A percentile compares a stretch with the other conserved stretches of the same genome.
Conservation (phyloP, 2,113 vertebrate genomes). For the Tetrao urogallus region DNA sequence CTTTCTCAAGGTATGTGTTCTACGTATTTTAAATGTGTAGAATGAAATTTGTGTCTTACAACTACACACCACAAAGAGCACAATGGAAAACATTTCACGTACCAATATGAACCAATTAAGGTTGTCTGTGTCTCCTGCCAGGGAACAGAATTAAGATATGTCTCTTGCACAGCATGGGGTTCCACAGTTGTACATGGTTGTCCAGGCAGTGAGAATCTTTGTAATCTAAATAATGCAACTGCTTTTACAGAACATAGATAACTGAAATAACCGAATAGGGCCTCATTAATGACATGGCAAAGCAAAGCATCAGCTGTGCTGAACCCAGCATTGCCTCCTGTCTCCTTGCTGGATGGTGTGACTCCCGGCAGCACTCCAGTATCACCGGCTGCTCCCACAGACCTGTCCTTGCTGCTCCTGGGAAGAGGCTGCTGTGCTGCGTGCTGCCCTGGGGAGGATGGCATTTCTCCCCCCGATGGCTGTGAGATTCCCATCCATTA, state of each 20-base stretch:
- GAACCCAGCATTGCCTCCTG: fast-evolving
- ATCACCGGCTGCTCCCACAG: neutral
- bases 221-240: neutral
- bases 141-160: neutral
- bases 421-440: neutral
- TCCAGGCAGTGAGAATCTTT: neutral
- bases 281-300: neutral
- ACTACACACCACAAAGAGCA: neutral
- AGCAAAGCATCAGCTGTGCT: neutral
- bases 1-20: neutral
- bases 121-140: neutral
- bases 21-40: neutral
- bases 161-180: fast-evolving
- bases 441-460: neutral
- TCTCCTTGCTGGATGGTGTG: neutral
- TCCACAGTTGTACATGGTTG: neutral
- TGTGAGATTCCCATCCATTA: neutral
- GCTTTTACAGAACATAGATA: neutral
- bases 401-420: neutral
- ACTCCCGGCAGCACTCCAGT: neutral
- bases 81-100: fast-evolving
- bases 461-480: fast-evolving
- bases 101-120: fast-evolving
- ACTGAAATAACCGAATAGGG: neutral
- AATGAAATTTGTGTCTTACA: neutral